phyloP scores from a whole-genome alignment of 1,140 invertebrate species.

The Drosophila funebris region DNA sequence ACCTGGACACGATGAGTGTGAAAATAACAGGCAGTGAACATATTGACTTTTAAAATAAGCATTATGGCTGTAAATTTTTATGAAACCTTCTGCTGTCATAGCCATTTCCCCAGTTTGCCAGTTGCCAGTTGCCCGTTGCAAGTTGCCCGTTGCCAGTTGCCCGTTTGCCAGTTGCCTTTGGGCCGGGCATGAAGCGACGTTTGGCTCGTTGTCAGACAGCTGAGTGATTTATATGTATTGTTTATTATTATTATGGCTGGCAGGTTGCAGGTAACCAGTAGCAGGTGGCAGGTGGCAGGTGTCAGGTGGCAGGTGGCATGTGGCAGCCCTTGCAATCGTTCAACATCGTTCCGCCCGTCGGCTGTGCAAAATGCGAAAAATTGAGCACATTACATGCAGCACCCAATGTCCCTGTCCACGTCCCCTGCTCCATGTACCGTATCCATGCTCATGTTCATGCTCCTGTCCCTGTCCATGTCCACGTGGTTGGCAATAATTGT shows the following conservation, averaged over 20 bases:
- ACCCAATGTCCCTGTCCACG: slow-evolving; percentile 23
- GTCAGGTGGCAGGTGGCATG: slow-evolving; percentile 1
- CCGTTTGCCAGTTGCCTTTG: slow-evolving; percentile 16
- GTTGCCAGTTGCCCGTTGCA: not conserved
- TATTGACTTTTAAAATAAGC: slow-evolving; percentile 81
- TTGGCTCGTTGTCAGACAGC: slow-evolving; percentile 65
- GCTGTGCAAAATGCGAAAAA: slow-evolving; percentile 79
- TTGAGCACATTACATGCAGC: slow-evolving; percentile 71
- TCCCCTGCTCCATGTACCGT: slow-evolving; percentile 8
- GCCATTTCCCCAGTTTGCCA: slow-evolving; percentile 26
- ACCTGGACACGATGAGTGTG: slow-evolving; percentile 78
- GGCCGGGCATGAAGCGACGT: slow-evolving; percentile 21
- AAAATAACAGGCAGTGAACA: slow-evolving; percentile 79
- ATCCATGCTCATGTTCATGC: slow-evolving; percentile 23
- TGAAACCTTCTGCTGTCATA: slow-evolving; percentile 60
- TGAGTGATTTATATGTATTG: slow-evolving; percentile 81
- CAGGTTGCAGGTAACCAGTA: slow-evolving; percentile 46
- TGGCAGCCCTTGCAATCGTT: slow-evolving; percentile 23
- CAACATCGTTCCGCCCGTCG: slow-evolving; percentile 46
- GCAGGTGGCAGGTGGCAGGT: slow-evolving; percentile 1
- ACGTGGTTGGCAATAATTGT: slow-evolving; percentile 78
- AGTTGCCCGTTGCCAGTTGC: not conserved
- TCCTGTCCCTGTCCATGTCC: slow-evolving; percentile 39
- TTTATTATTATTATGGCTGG: slow-evolving; percentile 80
- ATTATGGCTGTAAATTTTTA: slow-evolving; percentile 79